A percentile compares a stretch with the other conserved stretches of the same genome.
These are phyloP conservation scores for Ectropis crepuscularia DNA, from an alignment of 2,888 invertebrate genomes.

Conservation along the genomic window DNA sequence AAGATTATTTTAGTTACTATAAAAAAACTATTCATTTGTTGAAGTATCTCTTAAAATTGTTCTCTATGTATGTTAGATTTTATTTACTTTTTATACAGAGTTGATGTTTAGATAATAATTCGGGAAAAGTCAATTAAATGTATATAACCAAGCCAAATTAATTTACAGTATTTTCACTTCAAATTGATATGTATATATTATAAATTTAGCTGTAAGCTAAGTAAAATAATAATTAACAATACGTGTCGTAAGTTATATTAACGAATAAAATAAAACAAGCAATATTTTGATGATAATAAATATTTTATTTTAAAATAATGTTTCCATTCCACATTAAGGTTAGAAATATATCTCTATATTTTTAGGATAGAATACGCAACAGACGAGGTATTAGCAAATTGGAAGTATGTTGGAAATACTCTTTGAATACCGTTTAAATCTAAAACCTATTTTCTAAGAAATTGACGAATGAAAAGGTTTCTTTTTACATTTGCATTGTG, in stretches of 20 bases:
- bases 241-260: conserved; percentile 16
- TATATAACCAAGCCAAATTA: conserved; percentile 12
- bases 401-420: conserved; percentile 74
- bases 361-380: conserved; percentile 33
- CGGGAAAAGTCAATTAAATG: not conserved
- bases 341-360: conserved; percentile 35
- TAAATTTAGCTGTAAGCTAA: conserved; percentile 16
- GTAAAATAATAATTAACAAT: conserved; percentile 5
- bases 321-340: conserved; percentile 29
- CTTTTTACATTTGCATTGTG: conserved; percentile 3
- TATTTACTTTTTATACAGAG: not conserved
- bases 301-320: conserved; percentile 32
- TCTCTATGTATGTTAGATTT: not conserved
- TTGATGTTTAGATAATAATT: too few species aligned
- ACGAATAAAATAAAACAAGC: conserved; percentile 27
- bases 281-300: conserved; percentile 20
- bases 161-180: conserved; percentile 14
- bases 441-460: conserved; percentile 17
- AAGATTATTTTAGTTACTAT: too few species aligned
- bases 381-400: conserved; percentile 68
- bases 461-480: conserved; percentile 8
- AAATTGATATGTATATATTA: not conserved
- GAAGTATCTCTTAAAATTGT: too few species aligned
- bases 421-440: conserved; percentile 68
- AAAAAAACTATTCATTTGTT: too few species aligned